phyloP scores from a whole-genome alignment of 2,113 vertebrate species.

The Cranoglanis bouderius region DNA sequence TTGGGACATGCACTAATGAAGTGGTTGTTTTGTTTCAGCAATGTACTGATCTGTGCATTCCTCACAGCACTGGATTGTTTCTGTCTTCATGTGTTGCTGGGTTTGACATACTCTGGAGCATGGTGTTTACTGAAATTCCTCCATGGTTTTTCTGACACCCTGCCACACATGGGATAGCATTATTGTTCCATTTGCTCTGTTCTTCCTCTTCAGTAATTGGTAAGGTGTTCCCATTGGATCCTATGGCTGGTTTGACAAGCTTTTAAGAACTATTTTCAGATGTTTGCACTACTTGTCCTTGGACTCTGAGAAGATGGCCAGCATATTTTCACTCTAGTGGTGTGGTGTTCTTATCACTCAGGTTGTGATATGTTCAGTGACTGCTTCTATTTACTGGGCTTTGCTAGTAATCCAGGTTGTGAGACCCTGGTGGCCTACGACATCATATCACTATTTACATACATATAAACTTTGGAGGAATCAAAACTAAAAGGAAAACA shows the following conservation, averaged over 20 bases:
- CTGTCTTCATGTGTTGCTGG: neutral
- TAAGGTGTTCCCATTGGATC: neutral
- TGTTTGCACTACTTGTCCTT: slow-evolving; percentile 4
- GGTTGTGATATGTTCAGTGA: neutral
- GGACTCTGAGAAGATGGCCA: neutral
- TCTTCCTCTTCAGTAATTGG: neutral
- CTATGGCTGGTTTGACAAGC: neutral
- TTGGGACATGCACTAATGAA: slow-evolving; percentile 12
- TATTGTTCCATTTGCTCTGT: neutral
- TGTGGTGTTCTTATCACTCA: neutral
- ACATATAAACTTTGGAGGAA: neutral
- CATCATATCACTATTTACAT: neutral
- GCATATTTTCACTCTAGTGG: neutral
- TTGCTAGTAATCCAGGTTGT: too few relatives aligned
- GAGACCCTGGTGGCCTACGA: too few relatives aligned
- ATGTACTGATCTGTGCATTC: neutral
- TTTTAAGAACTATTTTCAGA: too few relatives aligned
- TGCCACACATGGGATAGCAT: neutral
- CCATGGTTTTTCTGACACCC: neutral
- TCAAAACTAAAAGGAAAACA: neutral
- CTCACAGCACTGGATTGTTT: neutral
- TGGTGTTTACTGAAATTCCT: neutral
- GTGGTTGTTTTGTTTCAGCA: slow-evolving; percentile 4
- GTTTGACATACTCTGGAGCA: neutral
- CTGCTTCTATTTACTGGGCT: too few relatives aligned